A percentile compares a stretch with the other conserved stretches of the same genome.
phyloP scores from a whole-genome alignment of 2,797 vertebrate species.

The Mus minutoides region DNA sequence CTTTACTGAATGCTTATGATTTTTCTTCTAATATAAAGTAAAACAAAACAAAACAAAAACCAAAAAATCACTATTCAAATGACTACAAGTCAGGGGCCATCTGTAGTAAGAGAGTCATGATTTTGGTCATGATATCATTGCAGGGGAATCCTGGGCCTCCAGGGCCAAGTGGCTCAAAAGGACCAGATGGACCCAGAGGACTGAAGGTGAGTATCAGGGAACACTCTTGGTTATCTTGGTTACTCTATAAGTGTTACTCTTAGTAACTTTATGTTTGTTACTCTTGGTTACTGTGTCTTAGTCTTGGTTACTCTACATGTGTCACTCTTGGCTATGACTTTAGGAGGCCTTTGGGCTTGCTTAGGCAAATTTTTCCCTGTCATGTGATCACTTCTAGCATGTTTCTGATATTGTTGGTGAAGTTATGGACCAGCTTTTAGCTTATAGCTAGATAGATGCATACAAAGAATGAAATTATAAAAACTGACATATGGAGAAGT shows the following conservation, averaged over 20 bases:
- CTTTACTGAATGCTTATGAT: not conserved
- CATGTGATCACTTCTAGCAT: not conserved
- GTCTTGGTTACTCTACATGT: not conserved
- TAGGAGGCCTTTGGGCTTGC: not conserved
- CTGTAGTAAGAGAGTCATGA: not conserved
- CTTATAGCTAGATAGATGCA: not conserved
- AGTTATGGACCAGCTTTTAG: not conserved
- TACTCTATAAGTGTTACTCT: too few relatives aligned
- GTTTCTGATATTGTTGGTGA: not conserved
- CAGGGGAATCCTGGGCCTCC: conserved; percentile 88
- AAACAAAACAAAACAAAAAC: not conserved
- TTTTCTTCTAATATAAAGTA: not conserved
- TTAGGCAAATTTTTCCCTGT: not conserved
- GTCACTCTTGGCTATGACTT: not conserved
- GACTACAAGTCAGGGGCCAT: not conserved
- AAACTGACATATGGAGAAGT: not conserved
- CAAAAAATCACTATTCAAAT: not conserved
- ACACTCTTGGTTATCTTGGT: not conserved
- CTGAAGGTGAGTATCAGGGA: conserved; percentile 87
- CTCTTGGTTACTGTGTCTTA: not conserved
- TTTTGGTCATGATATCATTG: conserved; percentile 66
- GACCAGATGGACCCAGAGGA: conserved; percentile 88
- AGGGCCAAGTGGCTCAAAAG: conserved; percentile 86
- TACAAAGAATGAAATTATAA: not conserved
- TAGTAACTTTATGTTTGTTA: not conserved